Conservation (phyloP, 2,797 vertebrate species). For the Vespertilio murinus region DNA sequence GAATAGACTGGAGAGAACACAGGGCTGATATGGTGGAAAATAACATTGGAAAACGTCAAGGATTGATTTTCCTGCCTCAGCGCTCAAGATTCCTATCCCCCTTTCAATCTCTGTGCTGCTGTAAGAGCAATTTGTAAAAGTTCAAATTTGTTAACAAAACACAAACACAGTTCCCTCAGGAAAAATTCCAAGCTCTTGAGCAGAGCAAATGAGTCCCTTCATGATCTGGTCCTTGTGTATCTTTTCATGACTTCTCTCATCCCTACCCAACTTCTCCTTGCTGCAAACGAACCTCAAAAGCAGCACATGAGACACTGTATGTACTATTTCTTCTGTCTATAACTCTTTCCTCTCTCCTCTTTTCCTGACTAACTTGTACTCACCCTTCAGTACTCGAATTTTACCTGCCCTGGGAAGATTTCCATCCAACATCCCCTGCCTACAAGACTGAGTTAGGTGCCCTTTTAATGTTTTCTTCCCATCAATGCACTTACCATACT, state of each 20-base stretch:
- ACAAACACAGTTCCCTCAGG: constrained; percentile 47
- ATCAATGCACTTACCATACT: constrained; percentile 38
- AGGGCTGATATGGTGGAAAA: background rate
- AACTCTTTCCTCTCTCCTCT: background rate
- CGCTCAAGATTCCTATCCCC: background rate
- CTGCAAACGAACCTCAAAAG: constrained; percentile 15
- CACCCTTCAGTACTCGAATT: constrained; percentile 2
- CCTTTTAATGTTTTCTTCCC: constrained; percentile 53
- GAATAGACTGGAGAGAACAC: background rate
- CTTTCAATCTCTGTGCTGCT: constrained; percentile 18
- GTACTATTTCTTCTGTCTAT: background rate
- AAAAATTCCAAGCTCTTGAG: constrained; percentile 32
- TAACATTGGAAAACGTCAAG: background rate
- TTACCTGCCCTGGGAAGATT: constrained; percentile 16
- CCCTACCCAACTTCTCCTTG: background rate
- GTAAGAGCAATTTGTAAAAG: background rate
- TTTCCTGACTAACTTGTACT: constrained; percentile 37
- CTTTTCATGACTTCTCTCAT: background rate
- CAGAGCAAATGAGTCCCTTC: background rate
- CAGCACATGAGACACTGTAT: constrained; percentile 32
- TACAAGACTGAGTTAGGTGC: constrained; percentile 16
- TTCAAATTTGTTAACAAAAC: background rate
- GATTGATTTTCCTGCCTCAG: background rate
- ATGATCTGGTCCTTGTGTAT: background rate
- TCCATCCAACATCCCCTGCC: background rate